These are phyloP conservation scores for Danio aesculapii DNA, from an alignment of 2,797 vertebrate genomes.

Conservation along the genomic window DNA sequence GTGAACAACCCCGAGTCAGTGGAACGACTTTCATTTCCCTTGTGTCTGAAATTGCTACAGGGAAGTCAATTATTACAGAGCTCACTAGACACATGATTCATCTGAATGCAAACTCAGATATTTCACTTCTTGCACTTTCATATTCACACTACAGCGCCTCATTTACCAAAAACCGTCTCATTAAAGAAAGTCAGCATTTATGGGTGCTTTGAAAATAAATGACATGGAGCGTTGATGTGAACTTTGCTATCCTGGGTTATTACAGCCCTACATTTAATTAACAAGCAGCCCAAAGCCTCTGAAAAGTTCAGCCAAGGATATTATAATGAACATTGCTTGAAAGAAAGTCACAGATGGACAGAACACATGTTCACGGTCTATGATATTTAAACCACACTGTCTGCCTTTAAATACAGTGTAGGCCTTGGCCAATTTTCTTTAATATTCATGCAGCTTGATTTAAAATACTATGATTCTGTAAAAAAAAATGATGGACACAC, in stretches of 20 bases:
- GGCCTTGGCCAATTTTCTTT: not conserved
- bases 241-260: not conserved
- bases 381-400: not conserved
- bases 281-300: slow-evolving; percentile 15
- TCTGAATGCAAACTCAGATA: slow-evolving; percentile 6
- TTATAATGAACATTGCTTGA: slow-evolving; percentile 41
- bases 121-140: not conserved
- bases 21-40: slow-evolving; percentile 27
- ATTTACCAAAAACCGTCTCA: not conserved
- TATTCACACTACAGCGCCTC: slow-evolving; percentile 9
- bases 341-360: slow-evolving; percentile 18
- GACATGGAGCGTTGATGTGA: not conserved
- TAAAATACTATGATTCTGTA: not conserved
- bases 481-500: not conserved
- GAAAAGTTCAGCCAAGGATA: slow-evolving; percentile 33
- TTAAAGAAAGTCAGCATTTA: slow-evolving; percentile 23
- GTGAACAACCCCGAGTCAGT: slow-evolving; percentile 1
- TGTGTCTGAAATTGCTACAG: slow-evolving; percentile 19
- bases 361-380: slow-evolving; percentile 1
- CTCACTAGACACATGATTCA: slow-evolving; percentile 22
- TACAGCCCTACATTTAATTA: slow-evolving; percentile 42
- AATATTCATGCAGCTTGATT: not conserved
- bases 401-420: slow-evolving; percentile 1
- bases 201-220: slow-evolving; percentile 18
- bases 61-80: slow-evolving; percentile 27